phyloP scores from a whole-genome alignment of 37 sponge, comb jelly and placozoan species.

The Chondrilla cf. caribensis region DNA sequence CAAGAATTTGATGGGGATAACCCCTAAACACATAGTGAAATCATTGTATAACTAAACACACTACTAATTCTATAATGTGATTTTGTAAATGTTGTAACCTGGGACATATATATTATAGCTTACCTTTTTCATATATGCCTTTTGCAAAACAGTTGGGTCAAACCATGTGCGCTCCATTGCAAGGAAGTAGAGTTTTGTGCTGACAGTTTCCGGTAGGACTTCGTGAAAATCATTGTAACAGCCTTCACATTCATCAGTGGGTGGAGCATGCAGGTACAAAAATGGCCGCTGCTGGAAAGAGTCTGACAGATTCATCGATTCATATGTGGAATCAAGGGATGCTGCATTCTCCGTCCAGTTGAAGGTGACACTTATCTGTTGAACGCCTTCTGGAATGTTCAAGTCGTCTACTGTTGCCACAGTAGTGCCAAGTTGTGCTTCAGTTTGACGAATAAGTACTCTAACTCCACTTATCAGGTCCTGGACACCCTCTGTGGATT shows the following conservation, averaged over 20 bases:
- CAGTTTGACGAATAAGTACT: background rate
- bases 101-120: too few species aligned
- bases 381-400: background rate
- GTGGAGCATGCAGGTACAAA: background rate
- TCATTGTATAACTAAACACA: too few species aligned
- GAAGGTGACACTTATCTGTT: background rate
- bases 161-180: slow-evolving; percentile 2
- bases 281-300: background rate
- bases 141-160: background rate
- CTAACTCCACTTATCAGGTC: background rate
- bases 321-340: background rate
- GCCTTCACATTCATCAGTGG: background rate
- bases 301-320: too few species aligned
- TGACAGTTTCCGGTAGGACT: background rate
- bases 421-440: background rate
- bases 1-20: too few species aligned
- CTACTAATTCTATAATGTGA: too few species aligned
- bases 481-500: background rate
- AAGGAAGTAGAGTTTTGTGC: slow-evolving; percentile 5
- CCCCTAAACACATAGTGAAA: too few species aligned
- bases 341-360: background rate
- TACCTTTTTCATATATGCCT: background rate
- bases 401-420: background rate
- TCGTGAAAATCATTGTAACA: background rate
- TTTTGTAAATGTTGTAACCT: too few species aligned